phyloP scores from a whole-genome alignment of 2,888 invertebrate species.

The Arge pagana region DNA sequence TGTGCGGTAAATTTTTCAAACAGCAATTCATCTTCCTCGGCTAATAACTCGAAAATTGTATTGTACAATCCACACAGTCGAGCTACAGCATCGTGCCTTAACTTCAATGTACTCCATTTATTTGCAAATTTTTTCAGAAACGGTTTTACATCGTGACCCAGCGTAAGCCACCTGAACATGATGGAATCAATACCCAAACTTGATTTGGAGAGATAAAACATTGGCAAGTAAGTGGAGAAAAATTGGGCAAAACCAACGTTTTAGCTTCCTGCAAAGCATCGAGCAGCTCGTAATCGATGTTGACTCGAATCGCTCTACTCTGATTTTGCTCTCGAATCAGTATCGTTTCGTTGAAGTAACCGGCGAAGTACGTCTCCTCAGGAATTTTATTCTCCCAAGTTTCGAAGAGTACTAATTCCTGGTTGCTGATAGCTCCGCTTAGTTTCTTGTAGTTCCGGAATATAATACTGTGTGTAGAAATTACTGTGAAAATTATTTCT shows the following conservation, averaged over 20 bases:
- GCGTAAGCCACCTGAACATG: conserved; percentile 29
- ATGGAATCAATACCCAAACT: background rate
- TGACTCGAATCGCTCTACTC: conserved; percentile 21
- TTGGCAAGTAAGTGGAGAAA: too few relatives aligned
- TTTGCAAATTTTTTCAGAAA: conserved; percentile 27
- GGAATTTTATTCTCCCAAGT: conserved; percentile 30
- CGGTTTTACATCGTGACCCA: conserved; percentile 30
- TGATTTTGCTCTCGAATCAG: conserved; percentile 16
- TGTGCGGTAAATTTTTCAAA: conserved; percentile 60
- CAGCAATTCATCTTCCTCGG: conserved; percentile 73
- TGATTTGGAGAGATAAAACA: too few relatives aligned
- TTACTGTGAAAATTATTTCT: background rate
- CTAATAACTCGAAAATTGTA: conserved; percentile 72
- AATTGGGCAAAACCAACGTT: conserved; percentile 18
- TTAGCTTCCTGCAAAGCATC: conserved; percentile 27
- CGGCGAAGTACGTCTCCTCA: conserved; percentile 20
- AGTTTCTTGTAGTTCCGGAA: conserved; percentile 38
- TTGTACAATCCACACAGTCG: conserved; percentile 61
- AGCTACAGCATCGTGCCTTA: conserved; percentile 26
- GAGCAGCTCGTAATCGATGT: conserved; percentile 24
- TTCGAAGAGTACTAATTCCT: conserved; percentile 27
- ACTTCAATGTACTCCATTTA: conserved; percentile 26
- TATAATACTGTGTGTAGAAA: conserved; percentile 33
- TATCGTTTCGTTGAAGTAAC: conserved; percentile 24
- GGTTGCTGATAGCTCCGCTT: conserved; percentile 28